Evolutionary conservation across 2,113 vertebrate genomes (phyloP).

Genomic region (Muntiacus reevesi): DNA sequence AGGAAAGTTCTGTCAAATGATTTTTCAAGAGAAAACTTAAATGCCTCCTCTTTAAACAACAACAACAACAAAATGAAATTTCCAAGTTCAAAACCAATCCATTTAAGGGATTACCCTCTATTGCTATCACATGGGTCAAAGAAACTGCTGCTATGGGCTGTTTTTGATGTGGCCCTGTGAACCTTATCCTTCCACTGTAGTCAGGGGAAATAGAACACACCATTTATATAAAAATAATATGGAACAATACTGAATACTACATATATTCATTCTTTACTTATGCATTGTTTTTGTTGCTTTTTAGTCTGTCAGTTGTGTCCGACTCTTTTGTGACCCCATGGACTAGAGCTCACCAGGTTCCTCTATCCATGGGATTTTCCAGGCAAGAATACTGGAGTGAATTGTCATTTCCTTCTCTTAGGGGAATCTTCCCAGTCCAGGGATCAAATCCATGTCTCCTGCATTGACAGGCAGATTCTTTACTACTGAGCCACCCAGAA

Average conservation of each 20-base stretch:
- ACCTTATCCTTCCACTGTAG: not conserved
- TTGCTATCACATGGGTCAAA: not conserved
- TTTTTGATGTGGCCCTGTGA: not conserved
- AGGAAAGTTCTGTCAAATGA: not conserved
- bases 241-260: not conserved
- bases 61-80: not conserved
- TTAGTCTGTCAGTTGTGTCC: not conserved
- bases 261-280: not conserved
- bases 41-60: not conserved
- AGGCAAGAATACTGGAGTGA: not conserved
- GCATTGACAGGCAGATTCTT: not conserved
- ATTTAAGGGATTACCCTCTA: not conserved
- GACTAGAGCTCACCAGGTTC: not conserved
- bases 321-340: not conserved
- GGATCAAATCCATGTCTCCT: not conserved
- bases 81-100: not conserved
- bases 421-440: not conserved
- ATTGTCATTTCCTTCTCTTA: not conserved
- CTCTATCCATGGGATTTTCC: not conserved
- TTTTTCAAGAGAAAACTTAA: constrained; percentile 15
- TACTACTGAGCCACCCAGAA: not conserved
- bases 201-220: not conserved
- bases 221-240: not conserved
- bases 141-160: not conserved
- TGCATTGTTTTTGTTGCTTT: not conserved